Evolutionary conservation across 2,888 invertebrate species (phyloP).

Genomic region (Mythimna loreyi): DNA sequence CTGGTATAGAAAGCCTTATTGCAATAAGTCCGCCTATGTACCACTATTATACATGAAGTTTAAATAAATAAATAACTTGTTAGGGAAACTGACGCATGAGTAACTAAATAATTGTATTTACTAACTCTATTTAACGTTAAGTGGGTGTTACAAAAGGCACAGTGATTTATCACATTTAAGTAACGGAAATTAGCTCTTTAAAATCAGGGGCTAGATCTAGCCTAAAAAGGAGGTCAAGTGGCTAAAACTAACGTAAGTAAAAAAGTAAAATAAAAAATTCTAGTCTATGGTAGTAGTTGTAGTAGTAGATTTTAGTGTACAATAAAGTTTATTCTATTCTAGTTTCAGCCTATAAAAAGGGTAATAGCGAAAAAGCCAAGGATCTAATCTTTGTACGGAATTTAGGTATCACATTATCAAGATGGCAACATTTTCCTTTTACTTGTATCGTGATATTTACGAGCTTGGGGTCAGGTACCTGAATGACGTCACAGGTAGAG

Average conservation of each 20-base stretch:
- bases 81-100: not conserved
- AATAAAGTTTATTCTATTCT: no score
- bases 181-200: not conserved
- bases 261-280: not conserved
- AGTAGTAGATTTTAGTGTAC: no score
- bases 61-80: no score
- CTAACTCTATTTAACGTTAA: slow-evolving; percentile 1
- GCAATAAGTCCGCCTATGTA: no score
- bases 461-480: slow-evolving; percentile 33
- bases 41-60: no score
- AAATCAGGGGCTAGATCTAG: not conserved
- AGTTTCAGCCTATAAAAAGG: slow-evolving; percentile 4
- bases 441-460: slow-evolving; percentile 48
- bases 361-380: slow-evolving; percentile 12
- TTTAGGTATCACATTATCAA: slow-evolving; percentile 17
- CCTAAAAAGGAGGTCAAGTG: not conserved
- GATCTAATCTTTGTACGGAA: slow-evolving; percentile 34
- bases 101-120: slow-evolving; percentile 13
- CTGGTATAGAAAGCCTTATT: no score
- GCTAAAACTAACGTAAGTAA: not conserved
- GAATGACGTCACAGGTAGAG: slow-evolving; percentile 27
- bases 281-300: no score
- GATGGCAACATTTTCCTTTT: slow-evolving; percentile 39
- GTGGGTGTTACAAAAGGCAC: not conserved
- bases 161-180: not conserved